phyloP scores from a whole-genome alignment of 2,113 vertebrate species.

The Hipposideros armiger region DNA sequence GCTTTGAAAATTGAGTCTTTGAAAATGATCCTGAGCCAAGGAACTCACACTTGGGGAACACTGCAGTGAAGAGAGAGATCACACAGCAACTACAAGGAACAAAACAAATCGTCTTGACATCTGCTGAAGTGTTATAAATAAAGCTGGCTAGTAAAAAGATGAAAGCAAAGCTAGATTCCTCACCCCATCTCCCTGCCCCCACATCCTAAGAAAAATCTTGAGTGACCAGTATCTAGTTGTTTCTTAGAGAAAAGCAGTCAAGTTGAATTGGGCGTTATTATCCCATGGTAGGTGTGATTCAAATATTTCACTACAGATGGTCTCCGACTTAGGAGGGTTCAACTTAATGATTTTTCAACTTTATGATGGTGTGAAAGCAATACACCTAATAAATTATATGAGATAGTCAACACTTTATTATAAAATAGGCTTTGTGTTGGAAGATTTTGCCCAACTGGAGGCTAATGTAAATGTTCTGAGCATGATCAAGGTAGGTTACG shows the following conservation, averaged over 20 bases:
- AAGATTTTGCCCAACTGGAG: neutral
- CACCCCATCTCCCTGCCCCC: neutral
- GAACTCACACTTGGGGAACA: slow-evolving; percentile 67
- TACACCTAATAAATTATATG: neutral
- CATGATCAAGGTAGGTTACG: neutral
- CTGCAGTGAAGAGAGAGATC: slow-evolving; percentile 67
- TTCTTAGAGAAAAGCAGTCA: slow-evolving; percentile 53
- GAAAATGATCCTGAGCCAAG: slow-evolving; percentile 72
- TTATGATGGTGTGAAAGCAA: neutral
- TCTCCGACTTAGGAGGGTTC: neutral
- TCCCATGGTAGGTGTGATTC: neutral
- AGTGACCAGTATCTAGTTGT: neutral
- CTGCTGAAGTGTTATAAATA: slow-evolving; percentile 68
- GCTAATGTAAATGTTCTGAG: neutral
- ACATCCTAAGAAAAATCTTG: slow-evolving; percentile 5
- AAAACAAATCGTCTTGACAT: slow-evolving; percentile 54
- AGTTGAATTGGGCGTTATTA: slow-evolving; percentile 14
- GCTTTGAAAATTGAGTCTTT: slow-evolving; percentile 80
- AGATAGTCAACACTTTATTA: neutral
- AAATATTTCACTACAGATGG: neutral
- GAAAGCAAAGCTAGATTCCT: slow-evolving; percentile 54
- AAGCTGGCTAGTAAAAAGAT: slow-evolving; percentile 61
- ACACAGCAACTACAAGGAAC: slow-evolving; percentile 31
- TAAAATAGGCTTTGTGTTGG: neutral
- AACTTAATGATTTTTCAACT: neutral